These are phyloP conservation scores for Trachymyrmex cornetzi DNA, from an alignment of 1,140 invertebrate genomes.

Conservation along the genomic window DNA sequence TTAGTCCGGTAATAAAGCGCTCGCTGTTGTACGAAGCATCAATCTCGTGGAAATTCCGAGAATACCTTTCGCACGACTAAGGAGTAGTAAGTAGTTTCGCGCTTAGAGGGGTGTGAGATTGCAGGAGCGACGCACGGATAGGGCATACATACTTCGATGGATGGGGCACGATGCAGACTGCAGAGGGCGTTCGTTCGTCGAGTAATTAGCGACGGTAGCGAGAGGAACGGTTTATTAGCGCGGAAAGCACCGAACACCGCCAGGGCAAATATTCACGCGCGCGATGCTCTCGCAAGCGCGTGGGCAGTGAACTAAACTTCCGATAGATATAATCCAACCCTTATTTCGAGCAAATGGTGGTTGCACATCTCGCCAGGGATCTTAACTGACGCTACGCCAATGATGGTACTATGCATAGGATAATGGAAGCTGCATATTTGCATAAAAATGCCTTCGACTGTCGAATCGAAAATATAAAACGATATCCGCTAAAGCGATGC, in stretches of 20 bases:
- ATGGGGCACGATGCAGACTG: neutral
- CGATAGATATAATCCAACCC: conserved; percentile 67
- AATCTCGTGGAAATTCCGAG: conserved; percentile 42
- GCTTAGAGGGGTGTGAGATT: conserved; percentile 57
- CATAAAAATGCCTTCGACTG: neutral
- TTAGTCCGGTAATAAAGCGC: conserved; percentile 37
- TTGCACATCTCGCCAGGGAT: conserved; percentile 48
- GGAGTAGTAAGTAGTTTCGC: conserved; percentile 18
- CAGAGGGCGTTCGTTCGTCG: conserved; percentile 67
- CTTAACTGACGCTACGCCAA: neutral
- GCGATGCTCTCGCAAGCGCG: conserved; percentile 22
- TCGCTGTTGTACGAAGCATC: conserved; percentile 23
- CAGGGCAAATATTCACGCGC: conserved; percentile 79
- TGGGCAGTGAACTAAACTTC: conserved; percentile 67
- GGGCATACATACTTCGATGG: conserved; percentile 60
- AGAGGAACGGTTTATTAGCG: conserved; percentile 80
- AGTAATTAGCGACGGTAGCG: conserved; percentile 79
- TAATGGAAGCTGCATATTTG: conserved; percentile 48
- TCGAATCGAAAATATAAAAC: conserved; percentile 5
- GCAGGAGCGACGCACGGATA: conserved; percentile 35
- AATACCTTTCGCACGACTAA: conserved; percentile 43
- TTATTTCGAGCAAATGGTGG: conserved; percentile 62
- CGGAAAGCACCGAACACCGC: conserved; percentile 75
- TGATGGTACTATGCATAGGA: neutral
- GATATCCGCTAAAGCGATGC: neutral